These are phyloP conservation scores for Anhinga rufa DNA, from an alignment of 2,113 vertebrate genomes.

Conservation along the genomic window DNA sequence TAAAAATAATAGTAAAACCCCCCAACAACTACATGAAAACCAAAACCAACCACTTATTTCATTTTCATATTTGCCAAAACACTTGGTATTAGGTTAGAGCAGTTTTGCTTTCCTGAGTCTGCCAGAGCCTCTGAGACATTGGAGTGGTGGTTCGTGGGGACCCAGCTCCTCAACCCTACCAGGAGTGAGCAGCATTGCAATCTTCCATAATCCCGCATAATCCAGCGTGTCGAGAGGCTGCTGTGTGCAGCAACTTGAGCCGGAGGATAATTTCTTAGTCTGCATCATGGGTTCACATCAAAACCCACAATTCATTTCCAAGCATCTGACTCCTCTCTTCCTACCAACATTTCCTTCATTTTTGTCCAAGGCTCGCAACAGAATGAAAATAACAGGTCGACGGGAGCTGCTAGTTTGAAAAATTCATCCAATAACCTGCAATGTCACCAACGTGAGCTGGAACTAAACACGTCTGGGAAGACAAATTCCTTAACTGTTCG, in stretches of 20 bases:
- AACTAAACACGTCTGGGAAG: neutral
- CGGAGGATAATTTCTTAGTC: neutral
- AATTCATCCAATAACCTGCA: neutral
- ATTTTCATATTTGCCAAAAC: neutral
- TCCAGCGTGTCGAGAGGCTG: neutral
- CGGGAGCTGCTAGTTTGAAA: neutral
- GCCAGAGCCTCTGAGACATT: neutral
- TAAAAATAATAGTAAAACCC: neutral
- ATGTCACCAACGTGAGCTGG: neutral
- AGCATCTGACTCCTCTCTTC: neutral
- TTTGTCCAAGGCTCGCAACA: neutral
- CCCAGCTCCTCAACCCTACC: neutral
- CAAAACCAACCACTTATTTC: neutral
- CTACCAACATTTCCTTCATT: neutral
- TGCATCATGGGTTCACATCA: neutral
- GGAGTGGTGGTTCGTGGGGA: neutral
- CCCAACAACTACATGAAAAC: neutral
- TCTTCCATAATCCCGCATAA: fast-evolving
- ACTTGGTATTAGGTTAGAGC: neutral
- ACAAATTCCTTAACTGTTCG: neutral
- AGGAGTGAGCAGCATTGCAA: neutral
- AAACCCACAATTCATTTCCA: neutral
- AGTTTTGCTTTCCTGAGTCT: neutral
- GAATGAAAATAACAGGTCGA: neutral
- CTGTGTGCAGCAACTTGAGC: fast-evolving